Evolutionary conservation across 2,888 invertebrate genomes (phyloP).

Genomic region (Polydrusus tereticollis): DNA sequence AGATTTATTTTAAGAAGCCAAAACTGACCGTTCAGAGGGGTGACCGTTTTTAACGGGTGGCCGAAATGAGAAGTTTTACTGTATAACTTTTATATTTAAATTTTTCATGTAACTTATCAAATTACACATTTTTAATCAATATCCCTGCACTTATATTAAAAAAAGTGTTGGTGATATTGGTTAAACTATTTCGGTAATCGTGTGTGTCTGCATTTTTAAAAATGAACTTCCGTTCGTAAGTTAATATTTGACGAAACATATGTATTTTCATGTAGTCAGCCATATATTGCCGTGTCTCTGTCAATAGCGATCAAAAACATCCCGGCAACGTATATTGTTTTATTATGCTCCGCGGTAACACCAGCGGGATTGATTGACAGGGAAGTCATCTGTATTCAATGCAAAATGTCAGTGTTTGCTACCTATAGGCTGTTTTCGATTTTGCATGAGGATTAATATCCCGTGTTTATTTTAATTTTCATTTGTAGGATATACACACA

Average conservation of each 20-base stretch:
- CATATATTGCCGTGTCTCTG: constrained; percentile 41
- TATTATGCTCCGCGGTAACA: constrained; percentile 51
- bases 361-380: constrained; percentile 55
- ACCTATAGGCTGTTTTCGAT: constrained; percentile 59
- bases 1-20: too few relatives aligned
- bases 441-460: constrained; percentile 54
- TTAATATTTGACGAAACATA: constrained; percentile 32
- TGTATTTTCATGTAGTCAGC: constrained; percentile 29
- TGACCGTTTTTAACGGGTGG: too few relatives aligned
- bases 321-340: constrained; percentile 54
- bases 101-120: too few relatives aligned
- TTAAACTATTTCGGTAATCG: neutral
- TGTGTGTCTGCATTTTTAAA: neutral
- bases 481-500: constrained; percentile 49
- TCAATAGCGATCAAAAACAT: constrained; percentile 41
- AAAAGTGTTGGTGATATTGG: too few relatives aligned
- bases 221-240: constrained; percentile 23
- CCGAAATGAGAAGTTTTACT: too few relatives aligned
- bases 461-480: constrained; percentile 57
- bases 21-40: too few relatives aligned
- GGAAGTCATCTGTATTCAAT: constrained; percentile 59
- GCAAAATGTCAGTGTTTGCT: constrained; percentile 62
- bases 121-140: too few relatives aligned
- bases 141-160: too few relatives aligned
- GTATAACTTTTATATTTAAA: too few relatives aligned